These are phyloP conservation scores for Drosophila pruinosa DNA, from an alignment of 1,140 invertebrate genomes.

Conservation along the genomic window DNA sequence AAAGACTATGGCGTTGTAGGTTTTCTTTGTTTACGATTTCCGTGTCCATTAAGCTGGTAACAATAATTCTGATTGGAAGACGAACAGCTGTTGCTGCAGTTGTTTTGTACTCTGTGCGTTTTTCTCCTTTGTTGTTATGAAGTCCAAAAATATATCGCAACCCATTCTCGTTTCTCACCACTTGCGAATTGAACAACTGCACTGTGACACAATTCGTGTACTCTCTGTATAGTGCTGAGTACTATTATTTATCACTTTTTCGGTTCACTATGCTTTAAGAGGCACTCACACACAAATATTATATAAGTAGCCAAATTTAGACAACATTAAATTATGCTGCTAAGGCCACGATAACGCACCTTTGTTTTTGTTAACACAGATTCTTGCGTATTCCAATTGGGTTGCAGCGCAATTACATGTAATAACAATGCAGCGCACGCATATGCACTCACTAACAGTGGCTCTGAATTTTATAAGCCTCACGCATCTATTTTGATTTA, in stretches of 20 bases:
- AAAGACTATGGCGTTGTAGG: background rate
- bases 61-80: constrained; percentile 56
- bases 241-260: background rate
- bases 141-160: background rate
- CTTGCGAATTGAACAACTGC: background rate
- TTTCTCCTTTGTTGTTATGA: constrained; percentile 6
- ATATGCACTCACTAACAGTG: constrained; percentile 16
- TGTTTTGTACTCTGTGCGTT: background rate
- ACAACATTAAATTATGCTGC: constrained; percentile 49
- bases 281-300: constrained; percentile 31
- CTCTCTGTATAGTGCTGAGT: background rate
- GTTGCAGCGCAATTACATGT: constrained; percentile 10
- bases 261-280: background rate
- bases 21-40: constrained; percentile 16
- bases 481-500: constrained; percentile 32
- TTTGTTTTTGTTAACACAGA: constrained; percentile 73
- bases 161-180: background rate
- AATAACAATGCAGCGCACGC: constrained; percentile 21
- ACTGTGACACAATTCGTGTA: background rate
- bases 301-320: constrained; percentile 63
- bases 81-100: constrained; percentile 63
- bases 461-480: background rate
- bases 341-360: constrained; percentile 45
- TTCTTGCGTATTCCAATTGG: constrained; percentile 38
- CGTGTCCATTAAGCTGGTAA: constrained; percentile 1